Conservation (phyloP, 2,113 vertebrate species). For the Osmerus mordax region DNA sequence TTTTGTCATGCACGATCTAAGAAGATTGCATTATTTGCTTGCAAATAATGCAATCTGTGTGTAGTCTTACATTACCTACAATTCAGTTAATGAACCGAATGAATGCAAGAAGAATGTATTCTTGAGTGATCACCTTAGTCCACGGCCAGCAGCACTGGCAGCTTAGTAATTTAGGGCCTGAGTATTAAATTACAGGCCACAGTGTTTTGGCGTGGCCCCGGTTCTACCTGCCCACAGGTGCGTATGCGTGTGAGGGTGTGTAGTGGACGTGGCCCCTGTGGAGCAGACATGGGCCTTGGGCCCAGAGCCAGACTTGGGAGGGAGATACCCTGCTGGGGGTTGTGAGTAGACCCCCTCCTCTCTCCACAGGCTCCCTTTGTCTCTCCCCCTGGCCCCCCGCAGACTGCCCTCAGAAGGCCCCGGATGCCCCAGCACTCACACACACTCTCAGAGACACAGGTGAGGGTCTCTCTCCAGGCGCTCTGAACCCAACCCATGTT, state of each 20-base stretch:
- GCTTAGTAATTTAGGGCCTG: constrained; percentile 11
- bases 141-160: background rate
- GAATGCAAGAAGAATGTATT: no score
- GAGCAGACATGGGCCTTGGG: background rate
- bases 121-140: background rate
- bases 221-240: constrained; percentile 51
- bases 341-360: constrained; percentile 36
- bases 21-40: no score
- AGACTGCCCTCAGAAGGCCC: constrained; percentile 35
- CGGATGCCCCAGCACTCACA: constrained; percentile 23
- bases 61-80: no score
- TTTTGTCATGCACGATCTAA: no score
- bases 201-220: constrained; percentile 35
- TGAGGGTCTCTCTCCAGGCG: constrained; percentile 32
- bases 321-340: constrained; percentile 31
- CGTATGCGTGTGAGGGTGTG: constrained; percentile 35
- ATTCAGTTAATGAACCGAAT: no score
- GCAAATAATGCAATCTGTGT: no score
- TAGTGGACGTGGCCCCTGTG: background rate
- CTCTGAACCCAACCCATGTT: constrained; percentile 5
- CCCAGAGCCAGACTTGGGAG: background rate
- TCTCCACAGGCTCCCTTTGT: constrained; percentile 43
- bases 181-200: constrained; percentile 60
- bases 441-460: constrained; percentile 27
- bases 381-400: constrained; percentile 33